These are phyloP conservation scores for Zaprionus vittiger DNA, from an alignment of 1,140 invertebrate species.

Conservation along the genomic window DNA sequence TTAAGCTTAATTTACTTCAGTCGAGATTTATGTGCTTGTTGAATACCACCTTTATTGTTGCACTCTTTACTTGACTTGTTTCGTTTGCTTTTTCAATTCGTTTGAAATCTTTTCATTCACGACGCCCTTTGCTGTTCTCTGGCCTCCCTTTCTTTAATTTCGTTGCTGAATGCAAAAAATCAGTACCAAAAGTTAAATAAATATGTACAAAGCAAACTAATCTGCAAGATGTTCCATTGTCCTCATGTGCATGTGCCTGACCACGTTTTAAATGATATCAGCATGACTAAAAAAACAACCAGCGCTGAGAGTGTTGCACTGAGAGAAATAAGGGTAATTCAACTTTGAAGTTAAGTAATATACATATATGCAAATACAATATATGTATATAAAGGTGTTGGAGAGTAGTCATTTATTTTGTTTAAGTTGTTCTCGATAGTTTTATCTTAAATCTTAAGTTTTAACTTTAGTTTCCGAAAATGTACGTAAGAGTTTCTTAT, in stretches of 20 bases:
- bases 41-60: neutral
- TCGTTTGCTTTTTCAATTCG: neutral
- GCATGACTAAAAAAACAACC: conserved; percentile 58
- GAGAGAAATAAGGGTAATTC: neutral
- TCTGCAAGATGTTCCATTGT: conserved; percentile 57
- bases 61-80: neutral
- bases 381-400: no score
- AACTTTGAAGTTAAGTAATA: no score
- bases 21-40: neutral
- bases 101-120: neutral
- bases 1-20: neutral
- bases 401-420: rapidly evolving
- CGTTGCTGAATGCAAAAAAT: conserved; percentile 23
- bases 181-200: conserved; percentile 65
- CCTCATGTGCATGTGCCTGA: conserved; percentile 40
- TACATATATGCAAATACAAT: no score
- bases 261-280: conserved; percentile 58
- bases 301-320: neutral
- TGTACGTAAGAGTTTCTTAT: no score
- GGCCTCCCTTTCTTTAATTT: neutral
- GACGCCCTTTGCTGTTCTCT: no score
- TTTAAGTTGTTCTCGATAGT: no score
- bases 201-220: conserved; percentile 66
- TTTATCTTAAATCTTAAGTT: no score
- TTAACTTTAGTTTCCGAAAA: no score